Base-by-base conservation (phyloP, 1,140 invertebrate species). In the Diorhabda carinulata region DNA sequence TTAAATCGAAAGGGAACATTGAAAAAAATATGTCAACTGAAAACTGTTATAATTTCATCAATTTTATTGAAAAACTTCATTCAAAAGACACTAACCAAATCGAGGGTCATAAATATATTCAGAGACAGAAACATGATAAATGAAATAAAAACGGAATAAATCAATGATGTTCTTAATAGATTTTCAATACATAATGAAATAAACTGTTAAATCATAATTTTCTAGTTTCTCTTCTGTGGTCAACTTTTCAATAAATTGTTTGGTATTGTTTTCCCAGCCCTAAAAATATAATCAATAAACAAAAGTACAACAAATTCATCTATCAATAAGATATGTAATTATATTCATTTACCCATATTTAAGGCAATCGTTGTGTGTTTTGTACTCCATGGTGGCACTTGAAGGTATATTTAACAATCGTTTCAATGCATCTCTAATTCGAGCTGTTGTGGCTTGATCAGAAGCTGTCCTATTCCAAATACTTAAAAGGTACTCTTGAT, bases 381-480 rank as follows among this genome's bases (percentile, higher is more conserved):
- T 98, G 86, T 99, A 99, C 84, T 99, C 97, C 86, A 99, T 91
- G 76, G 93, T 89, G 70, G 94, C 92, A 83, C 92, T 93, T 60
- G 90, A 84, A 70, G 97, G 96, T 80, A 99, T 89, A 85, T 99
- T 96, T 74, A 99, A 87, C 75, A 99, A 91, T 80, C 96, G 87
- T 80, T 93, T 91, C 73, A 99, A 83, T 45, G 95, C 97, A 84
- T 99, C 97, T 77, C 96, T 87, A 76, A 99, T 98, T 76, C 95
- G 87, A 69, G 89, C 89, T 74, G 93, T 98, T 66, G 93, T 94
- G 68, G 86, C 87, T 78, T 89, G 86, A 86, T 98, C 95, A 74
- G 90, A 89, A 7, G 96, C 94, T 73, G 92, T 98, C 79, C 92
- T 90, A 84, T 99, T 98, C 98, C 98, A 99, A 75, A 99, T 89